These are phyloP conservation scores for Coregonus clupeaformis DNA, from an alignment of 2,113 vertebrate species.

Conservation along the genomic window DNA sequence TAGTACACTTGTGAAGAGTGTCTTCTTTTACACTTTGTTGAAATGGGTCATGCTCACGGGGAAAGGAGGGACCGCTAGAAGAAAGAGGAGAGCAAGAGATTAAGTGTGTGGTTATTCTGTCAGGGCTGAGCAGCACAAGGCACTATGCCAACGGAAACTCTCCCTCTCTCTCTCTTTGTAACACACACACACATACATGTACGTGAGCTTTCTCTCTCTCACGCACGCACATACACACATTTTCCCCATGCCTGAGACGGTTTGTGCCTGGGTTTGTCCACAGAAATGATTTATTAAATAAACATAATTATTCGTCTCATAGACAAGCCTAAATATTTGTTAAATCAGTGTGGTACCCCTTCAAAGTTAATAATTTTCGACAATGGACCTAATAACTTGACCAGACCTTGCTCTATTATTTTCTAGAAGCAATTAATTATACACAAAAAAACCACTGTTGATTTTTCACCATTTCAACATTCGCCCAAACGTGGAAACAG, in stretches of 20 bases:
- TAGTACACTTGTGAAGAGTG: too few relatives aligned
- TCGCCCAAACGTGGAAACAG: conserved; percentile 36
- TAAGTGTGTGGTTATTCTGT: conserved; percentile 53
- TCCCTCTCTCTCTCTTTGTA: conserved; percentile 6
- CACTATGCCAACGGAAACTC: conserved; percentile 60
- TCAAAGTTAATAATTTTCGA: conserved; percentile 49
- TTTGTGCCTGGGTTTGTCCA: conserved; percentile 33
- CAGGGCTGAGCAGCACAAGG: conserved; percentile 31
- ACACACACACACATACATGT: neutral
- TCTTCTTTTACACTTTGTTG: too few relatives aligned
- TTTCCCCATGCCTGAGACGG: conserved; percentile 14
- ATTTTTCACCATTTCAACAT: conserved; percentile 20
- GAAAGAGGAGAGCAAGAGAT: conserved; percentile 39
- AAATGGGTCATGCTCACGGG: too few relatives aligned
- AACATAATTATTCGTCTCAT: conserved; percentile 56
- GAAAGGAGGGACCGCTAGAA: conserved; percentile 9
- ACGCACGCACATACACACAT: neutral
- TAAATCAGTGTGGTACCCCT: conserved; percentile 35
- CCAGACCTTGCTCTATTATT: conserved; percentile 26
- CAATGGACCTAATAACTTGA: conserved; percentile 32
- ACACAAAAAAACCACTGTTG: neutral
- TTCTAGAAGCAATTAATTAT: conserved; percentile 22
- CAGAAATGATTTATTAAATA: conserved; percentile 58
- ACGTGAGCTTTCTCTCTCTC: too few relatives aligned
- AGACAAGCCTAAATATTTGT: conserved; percentile 63